A percentile compares a stretch with the other conserved stretches of the same genome.
Evolutionary conservation across 2,113 vertebrate species (phyloP).

Genomic region (Pelusios castaneus): DNA sequence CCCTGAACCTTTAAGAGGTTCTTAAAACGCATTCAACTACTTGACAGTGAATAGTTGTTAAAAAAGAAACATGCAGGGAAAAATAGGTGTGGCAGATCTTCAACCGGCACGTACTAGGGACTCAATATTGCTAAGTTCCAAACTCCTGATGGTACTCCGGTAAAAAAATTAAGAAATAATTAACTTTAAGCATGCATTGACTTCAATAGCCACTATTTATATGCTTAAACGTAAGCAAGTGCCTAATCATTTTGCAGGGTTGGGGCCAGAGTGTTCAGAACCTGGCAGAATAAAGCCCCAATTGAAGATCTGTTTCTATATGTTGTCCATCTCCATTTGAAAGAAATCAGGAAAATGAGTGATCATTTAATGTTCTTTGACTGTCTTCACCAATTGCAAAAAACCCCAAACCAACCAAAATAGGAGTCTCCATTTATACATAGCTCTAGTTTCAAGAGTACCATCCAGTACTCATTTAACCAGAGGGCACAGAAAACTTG

Average conservation of each 20-base stretch:
- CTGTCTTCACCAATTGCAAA: not conserved
- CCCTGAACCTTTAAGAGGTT: not conserved
- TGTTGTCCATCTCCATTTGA: not conserved
- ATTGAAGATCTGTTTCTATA: not conserved
- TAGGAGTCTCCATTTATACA: not conserved
- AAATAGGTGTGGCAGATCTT: not conserved
- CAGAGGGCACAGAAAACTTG: not conserved
- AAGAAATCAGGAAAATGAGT: not conserved
- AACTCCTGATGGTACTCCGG: not conserved
- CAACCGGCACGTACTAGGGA: accelerated
- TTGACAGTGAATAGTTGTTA: not conserved
- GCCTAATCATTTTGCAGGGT: not conserved
- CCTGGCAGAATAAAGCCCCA: accelerated
- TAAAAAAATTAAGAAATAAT: not conserved
- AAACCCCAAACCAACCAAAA: not conserved
- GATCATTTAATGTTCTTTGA: not conserved
- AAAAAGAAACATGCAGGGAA: accelerated
- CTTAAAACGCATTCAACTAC: not conserved
- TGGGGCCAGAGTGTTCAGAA: not conserved
- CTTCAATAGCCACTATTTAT: not conserved
- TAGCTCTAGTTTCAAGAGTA: not conserved
- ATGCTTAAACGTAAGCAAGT: not conserved
- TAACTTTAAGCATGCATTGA: not conserved
- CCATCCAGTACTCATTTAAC: not conserved
- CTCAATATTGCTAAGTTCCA: not conserved